Evolutionary conservation across 2,113 vertebrate genomes (phyloP).

Genomic region (Chlorocebus sabaeus): DNA sequence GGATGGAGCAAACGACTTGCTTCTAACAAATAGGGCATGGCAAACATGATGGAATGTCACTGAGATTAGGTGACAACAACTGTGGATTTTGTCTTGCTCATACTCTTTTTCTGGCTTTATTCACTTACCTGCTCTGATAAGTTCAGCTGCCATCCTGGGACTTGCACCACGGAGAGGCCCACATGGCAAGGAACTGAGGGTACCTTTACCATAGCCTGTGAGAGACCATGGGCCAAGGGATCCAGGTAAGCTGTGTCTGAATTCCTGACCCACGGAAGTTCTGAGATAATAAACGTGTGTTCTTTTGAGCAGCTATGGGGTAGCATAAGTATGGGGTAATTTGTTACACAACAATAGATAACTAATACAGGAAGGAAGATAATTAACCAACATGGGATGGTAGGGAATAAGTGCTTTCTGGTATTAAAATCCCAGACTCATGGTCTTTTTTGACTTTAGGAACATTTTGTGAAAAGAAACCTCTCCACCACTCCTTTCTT

Average conservation of each 20-base stretch:
- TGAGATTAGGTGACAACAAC: background rate
- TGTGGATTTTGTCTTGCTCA: background rate
- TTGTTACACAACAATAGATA: background rate
- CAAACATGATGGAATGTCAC: background rate
- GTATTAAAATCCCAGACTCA: constrained; percentile 3
- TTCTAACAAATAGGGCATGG: background rate
- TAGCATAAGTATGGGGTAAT: background rate
- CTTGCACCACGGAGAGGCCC: background rate
- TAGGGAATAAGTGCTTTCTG: background rate
- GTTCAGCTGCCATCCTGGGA: background rate
- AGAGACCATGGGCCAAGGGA: background rate
- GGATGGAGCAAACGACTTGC: background rate
- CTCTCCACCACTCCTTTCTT: constrained; percentile 72
- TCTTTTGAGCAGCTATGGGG: background rate
- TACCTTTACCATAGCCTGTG: background rate
- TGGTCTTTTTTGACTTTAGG: constrained; percentile 8
- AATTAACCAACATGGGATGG: background rate
- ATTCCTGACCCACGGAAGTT: background rate
- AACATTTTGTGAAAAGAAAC: constrained; percentile 50
- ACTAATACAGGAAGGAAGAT: background rate
- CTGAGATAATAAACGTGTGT: background rate
- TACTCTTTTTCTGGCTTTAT: background rate
- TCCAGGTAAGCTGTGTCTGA: background rate
- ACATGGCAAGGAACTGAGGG: background rate
- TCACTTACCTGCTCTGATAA: background rate